Base-by-base conservation (phyloP, 1,140 invertebrate genomes). In the Vanessa atalanta region DNA sequence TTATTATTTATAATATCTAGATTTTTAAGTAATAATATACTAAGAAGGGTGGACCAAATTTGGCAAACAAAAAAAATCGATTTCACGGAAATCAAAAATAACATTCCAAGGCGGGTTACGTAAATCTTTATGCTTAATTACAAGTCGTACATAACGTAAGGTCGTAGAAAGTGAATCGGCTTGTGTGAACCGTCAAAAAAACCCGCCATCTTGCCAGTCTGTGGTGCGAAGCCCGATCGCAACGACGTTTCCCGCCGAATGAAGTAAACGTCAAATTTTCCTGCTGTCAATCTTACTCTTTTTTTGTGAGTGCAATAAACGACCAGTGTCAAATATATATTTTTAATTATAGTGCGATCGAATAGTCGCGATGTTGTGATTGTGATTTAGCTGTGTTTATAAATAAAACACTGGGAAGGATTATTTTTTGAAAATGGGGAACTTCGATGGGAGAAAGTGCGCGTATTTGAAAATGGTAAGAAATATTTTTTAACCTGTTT, bases 131-230 rank as follows among this genome's bases (percentile, higher is more conserved):
- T 86, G 87, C 85, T 89, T 91, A 92, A 92, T 92, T 92, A 89
- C 83, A 83, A 86, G 83, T 87, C 85, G 85, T 86, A 90, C 86
- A 90, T 84, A 89, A 85, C 85, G 84, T 91, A 90, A 91, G 89
- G 90, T 90, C 90, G 90, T 92, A 92, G 90, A 92, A 92, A 92
- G 90, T 92, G 90, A 92, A 90, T 90, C 84, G 90, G 82, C 89
- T 90, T 83, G 88, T 90, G 90, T 92, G 90, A 92, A 91, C 87
- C 85, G 87, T 90, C 90, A 89, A 91, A 92, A 92, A 90, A 89
- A 87, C 75, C 78, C 85, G 86, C 89, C 89, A 89, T 92, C 84
- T 91, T 91, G 86, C 79, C 88, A 92, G 90, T 92, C 88, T 86
- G 82, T 86, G 84, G 87, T 82, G 86, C 87, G 87, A 86, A 76